These are phyloP conservation scores for Aethes cnicana DNA, from an alignment of 2,888 invertebrate species.

Conservation along the genomic window DNA sequence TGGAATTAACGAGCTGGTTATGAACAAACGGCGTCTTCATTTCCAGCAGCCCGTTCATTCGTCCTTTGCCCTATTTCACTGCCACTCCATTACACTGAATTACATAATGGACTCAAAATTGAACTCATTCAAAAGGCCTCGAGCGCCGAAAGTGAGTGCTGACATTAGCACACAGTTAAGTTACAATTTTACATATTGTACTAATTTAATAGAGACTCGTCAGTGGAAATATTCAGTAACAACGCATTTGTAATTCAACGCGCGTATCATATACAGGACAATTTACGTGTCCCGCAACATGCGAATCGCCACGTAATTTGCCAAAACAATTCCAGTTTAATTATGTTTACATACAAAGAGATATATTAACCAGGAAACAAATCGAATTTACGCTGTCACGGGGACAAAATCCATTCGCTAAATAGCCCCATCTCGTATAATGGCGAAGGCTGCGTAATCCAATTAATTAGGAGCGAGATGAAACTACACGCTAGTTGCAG, in stretches of 20 bases:
- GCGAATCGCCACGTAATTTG: slow-evolving; percentile 27
- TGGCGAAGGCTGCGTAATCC: slow-evolving; percentile 66
- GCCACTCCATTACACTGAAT: slow-evolving; percentile 75
- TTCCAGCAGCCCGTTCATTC: slow-evolving; percentile 73
- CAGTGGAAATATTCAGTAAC: slow-evolving; percentile 10
- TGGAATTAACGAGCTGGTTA: slow-evolving; percentile 81
- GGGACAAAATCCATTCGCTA: slow-evolving; percentile 68
- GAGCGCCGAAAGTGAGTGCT: slow-evolving; percentile 61
- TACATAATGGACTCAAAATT: slow-evolving; percentile 74
- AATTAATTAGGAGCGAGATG: slow-evolving; percentile 70
- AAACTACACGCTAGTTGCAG: slow-evolving; percentile 60
- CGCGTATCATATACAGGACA: slow-evolving; percentile 22
- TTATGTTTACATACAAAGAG: slow-evolving; percentile 48
- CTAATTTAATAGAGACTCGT: slow-evolving; percentile 6
- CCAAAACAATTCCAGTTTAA: slow-evolving; percentile 46
- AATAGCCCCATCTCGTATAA: slow-evolving; percentile 70
- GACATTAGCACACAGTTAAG: slow-evolving; percentile 49
- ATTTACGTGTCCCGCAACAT: slow-evolving; percentile 15
- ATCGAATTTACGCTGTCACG: slow-evolving; percentile 60
- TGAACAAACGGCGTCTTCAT: slow-evolving; percentile 81
- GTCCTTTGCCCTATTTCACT: slow-evolving; percentile 75
- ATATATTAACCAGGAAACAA: slow-evolving; percentile 53
- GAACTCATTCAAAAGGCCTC: slow-evolving; percentile 62
- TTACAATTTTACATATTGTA: slow-evolving; percentile 11
- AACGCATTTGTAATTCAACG: slow-evolving; percentile 8